Evolutionary conservation across 1,140 invertebrate species (phyloP).

Genomic region (Bactericera cockerelli): DNA sequence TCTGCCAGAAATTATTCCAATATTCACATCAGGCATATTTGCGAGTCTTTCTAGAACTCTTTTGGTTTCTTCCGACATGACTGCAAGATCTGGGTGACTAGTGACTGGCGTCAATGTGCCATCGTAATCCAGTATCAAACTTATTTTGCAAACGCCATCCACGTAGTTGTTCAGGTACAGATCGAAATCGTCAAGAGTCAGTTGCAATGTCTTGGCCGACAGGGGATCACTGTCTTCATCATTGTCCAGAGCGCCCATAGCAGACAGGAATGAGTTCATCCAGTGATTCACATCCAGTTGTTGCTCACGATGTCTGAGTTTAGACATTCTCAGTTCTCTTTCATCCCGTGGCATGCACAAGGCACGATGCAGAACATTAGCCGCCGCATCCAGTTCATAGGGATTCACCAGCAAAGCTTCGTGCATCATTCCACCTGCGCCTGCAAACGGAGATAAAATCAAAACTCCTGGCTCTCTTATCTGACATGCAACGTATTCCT

Average conservation of each 20-base stretch:
- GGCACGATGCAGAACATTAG: conserved; percentile 71
- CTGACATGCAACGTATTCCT: conserved; percentile 85
- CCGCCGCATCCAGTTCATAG: conserved; percentile 72
- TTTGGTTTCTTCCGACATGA: conserved; percentile 67
- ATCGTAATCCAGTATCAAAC: conserved; percentile 73
- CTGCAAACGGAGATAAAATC: conserved; percentile 78
- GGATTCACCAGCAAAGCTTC: conserved; percentile 79
- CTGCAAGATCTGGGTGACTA: conserved; percentile 73
- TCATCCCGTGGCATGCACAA: conserved; percentile 83
- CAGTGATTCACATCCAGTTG: conserved; percentile 74
- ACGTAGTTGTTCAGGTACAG: conserved; percentile 61
- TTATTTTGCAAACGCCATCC: conserved; percentile 46
- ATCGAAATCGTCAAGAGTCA: conserved; percentile 74
- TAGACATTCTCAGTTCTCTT: conserved; percentile 68
- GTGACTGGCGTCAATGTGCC: conserved; percentile 77
- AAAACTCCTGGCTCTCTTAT: conserved; percentile 75
- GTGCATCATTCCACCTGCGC: conserved; percentile 81
- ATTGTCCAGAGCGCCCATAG: conserved; percentile 62
- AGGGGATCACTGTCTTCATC: conserved; percentile 56
- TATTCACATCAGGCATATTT: conserved; percentile 76
- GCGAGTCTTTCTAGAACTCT: conserved; percentile 64
- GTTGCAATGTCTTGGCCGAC: conserved; percentile 64
- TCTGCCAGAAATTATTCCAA: conserved; percentile 72
- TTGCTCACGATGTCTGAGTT: conserved; percentile 60
- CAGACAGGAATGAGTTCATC: conserved; percentile 74